Conservation (phyloP, 2,797 vertebrate species). For the Xenopus petersii region DNA sequence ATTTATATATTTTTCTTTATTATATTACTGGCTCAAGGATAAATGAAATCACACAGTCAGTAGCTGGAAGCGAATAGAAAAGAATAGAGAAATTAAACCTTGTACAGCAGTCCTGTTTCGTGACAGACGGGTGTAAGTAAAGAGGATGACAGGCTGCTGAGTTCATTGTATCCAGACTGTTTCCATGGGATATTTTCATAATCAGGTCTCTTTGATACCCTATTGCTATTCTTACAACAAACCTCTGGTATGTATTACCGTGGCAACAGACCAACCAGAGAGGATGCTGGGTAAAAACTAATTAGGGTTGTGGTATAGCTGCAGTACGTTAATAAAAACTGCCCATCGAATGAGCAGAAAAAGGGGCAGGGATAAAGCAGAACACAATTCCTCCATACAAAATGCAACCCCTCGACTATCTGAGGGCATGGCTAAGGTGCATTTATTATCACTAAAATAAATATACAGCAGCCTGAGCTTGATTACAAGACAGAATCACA, state of each 20-base stretch:
- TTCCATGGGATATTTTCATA: constrained; percentile 22
- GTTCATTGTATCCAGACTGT: constrained; percentile 25
- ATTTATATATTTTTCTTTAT: too few relatives aligned
- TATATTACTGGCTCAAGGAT: too few relatives aligned
- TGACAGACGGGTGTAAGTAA: not conserved
- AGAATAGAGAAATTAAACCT: not conserved
- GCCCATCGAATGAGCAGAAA: not conserved
- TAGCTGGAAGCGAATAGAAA: not conserved
- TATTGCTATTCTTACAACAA: constrained; percentile 16
- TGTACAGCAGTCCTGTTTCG: not conserved
- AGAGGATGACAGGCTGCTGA: constrained; percentile 2
- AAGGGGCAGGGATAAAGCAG: not conserved
- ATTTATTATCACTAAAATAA: too few relatives aligned
- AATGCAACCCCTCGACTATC: too few relatives aligned
- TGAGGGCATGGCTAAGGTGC: too few relatives aligned
- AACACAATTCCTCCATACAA: too few relatives aligned
- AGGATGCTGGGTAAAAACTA: constrained; percentile 16
- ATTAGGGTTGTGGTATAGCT: constrained; percentile 1
- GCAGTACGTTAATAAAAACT: not conserved
- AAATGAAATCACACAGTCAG: not conserved
- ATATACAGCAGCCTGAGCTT: too few relatives aligned
- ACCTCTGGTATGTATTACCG: constrained; percentile 25
- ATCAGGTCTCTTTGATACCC: constrained; percentile 30
- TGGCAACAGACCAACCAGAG: constrained; percentile 16
- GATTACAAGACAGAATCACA: too few relatives aligned